Evolutionary conservation across 2,113 vertebrate genomes (phyloP).

Genomic region (Pteropus alecto): DNA sequence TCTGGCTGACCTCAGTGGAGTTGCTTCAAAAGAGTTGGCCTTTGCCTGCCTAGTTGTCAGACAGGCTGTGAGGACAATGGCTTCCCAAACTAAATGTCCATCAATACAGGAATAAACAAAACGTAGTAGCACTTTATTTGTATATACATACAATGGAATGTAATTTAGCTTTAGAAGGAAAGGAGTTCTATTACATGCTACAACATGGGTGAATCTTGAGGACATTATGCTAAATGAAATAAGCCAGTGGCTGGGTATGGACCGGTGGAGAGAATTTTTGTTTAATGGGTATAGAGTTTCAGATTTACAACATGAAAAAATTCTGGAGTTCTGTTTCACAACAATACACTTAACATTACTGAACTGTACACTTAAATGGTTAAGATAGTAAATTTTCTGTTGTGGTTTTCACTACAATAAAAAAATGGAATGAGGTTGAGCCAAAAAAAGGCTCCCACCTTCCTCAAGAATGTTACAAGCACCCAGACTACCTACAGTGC

Average conservation of each 20-base stretch:
- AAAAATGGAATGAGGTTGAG: background rate
- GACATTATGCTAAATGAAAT: background rate
- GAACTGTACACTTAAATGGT: background rate
- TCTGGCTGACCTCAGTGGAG: background rate
- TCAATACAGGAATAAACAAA: background rate
- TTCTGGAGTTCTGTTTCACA: background rate
- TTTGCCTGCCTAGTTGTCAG: background rate
- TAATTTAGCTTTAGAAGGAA: background rate
- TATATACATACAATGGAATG: background rate
- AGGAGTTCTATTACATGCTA: background rate
- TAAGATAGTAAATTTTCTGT: background rate
- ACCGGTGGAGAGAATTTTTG: background rate
- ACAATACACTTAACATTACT: background rate
- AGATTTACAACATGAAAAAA: background rate
- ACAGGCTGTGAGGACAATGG: background rate
- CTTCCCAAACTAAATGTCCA: background rate
- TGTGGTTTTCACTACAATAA: background rate
- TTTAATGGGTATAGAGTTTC: background rate
- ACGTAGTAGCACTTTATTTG: no score
- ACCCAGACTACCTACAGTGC: background rate
- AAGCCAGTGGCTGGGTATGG: background rate
- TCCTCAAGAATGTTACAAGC: background rate
- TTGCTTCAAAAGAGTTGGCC: background rate
- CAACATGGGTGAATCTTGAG: background rate
- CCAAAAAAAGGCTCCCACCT: background rate